Evolutionary conservation across 2,888 invertebrate genomes (phyloP), one percentile per base, ranked within the genome.

Genomic region (Heliconius erato): DNA sequence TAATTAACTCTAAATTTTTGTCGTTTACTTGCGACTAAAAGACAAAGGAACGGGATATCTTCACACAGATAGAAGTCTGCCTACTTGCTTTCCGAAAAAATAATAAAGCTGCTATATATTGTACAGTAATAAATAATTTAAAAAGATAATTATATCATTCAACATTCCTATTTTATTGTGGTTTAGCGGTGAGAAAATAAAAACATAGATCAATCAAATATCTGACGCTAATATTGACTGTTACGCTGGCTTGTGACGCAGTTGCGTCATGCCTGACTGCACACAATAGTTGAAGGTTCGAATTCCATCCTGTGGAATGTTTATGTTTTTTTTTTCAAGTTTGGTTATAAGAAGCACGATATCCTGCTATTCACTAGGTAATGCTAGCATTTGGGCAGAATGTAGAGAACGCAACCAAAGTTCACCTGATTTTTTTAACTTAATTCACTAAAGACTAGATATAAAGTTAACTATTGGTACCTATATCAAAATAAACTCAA

Each of bases 211-310:
- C 26, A 26, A 44, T 72, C 26, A 16, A 72, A 72, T 44, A 26
- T 72, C 26, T 9, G 44, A 16, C 14, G 16, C 44, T 16, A 26
- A 63, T 63, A 3, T 26, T 26, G 44, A 72, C 26, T 49, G 44
- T 44, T n/a, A 49, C 44, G 14, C 26, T 26, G 0, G 44, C 72
- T 71, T 40, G 71, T 40, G 26, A 26, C 16, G 9, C 72, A 44
- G 72, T 72, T 26, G 72, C 26, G 72, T 72, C 26, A 72, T 26
- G 72, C 26, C 44, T 49, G 26, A 72, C 72, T 72, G 72, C 32
- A 76, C 76, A 76, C 44, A 49, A 72, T 72, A 26, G 71, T 44
- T 71, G 26, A 44, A 26, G 72, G 72, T 72, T 44, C 26, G 72
- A 72, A 72, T 72, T 44, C 72, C 44, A 26, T 72, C 44, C 26